These are phyloP conservation scores for Trichoplusia ni DNA, from an alignment of 1,140 invertebrate genomes.

Conservation along the genomic window DNA sequence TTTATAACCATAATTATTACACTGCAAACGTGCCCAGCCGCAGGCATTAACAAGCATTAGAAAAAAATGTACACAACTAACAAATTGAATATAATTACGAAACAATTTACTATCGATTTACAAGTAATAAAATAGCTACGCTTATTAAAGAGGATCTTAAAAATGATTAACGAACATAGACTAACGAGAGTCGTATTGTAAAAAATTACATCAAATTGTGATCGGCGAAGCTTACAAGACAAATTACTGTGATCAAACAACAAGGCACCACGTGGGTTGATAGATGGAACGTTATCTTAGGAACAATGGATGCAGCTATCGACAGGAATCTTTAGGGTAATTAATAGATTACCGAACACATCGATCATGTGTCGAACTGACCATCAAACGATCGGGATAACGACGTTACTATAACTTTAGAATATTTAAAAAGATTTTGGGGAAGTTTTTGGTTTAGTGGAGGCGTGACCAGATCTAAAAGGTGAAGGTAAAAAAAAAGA, in stretches of 20 bases:
- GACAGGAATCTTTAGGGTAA: slow-evolving; percentile 64
- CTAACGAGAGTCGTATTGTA: slow-evolving; percentile 16
- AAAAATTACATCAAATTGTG: slow-evolving; percentile 45
- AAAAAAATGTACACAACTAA: not conserved
- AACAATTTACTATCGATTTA: slow-evolving; percentile 19
- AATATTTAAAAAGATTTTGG: too few species aligned
- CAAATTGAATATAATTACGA: slow-evolving; percentile 8
- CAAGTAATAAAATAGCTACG: slow-evolving; percentile 9
- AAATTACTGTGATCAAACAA: slow-evolving; percentile 65
- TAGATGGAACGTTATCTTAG: slow-evolving; percentile 58
- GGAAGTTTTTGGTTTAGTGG: too few species aligned
- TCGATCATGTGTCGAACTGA: slow-evolving; percentile 57
- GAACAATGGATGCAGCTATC: slow-evolving; percentile 69
- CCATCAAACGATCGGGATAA: slow-evolving; percentile 5
- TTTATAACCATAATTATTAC: too few species aligned
- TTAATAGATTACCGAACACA: slow-evolving; percentile 69
- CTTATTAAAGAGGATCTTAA: slow-evolving; percentile 10
- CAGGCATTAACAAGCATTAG: not conserved
- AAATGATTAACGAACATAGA: slow-evolving; percentile 23
- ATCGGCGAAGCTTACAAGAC: slow-evolving; percentile 62
- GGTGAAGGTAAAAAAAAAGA: too few species aligned
- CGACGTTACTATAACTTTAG: not conserved
- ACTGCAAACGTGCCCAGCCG: too few species aligned
- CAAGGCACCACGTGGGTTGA: slow-evolving; percentile 69
- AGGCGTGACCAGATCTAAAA: too few species aligned